Evolutionary conservation across 2,113 vertebrate species (phyloP), one percentile per base, ranked within the genome.

Genomic region (Micronycteris hirsuta): DNA sequence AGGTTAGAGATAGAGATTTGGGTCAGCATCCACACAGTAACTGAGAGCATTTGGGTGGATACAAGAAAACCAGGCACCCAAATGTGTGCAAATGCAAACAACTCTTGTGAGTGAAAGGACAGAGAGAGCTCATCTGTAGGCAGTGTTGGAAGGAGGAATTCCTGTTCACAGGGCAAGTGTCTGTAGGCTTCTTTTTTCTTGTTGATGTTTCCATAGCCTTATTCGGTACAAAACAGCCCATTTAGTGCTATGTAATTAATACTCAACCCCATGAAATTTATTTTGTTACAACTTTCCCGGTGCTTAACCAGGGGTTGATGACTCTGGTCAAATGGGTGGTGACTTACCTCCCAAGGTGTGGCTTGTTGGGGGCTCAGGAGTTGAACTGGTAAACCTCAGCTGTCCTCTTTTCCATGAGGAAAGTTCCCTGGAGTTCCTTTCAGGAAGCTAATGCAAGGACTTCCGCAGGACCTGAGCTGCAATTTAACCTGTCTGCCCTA

Each of bases 1-100:
- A 68, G 78, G 68, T 91, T 96, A 93, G 77, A 88, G 82, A 95
- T 31, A 91, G 24, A 68, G 68, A 94, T 96, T 47, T 92, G 28
- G 95, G 47, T 93, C 73, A 83, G 61, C 38, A 68, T 56, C 47
- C 38, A 54, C 77, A 65, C 26, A 20, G 33, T 73, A 93, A 86
- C 65, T 58, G n/a, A 47, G 28, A 91, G 47, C 20, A 2, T 16
- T 36, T 33, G 74, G 26, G 41, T 41, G 26, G 45, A 43, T 47
- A 28, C 17, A 28, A 91, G 82, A 85, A 81, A 94, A 77, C 1
- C 33, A 91, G 89, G 36, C 77, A 68, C 26, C 4, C 3, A 49
- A 28, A 41, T 31, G 38, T 15, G 19, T 61, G 43, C 49, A 58
- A 26, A 19, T 68, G 26, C 54, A 67, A 96, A 74, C 26, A 38